A percentile compares a stretch with the other conserved stretches of the same genome.
Evolutionary conservation across 2,797 vertebrate species (phyloP).

Genomic region (Trichosurus vulpecula): DNA sequence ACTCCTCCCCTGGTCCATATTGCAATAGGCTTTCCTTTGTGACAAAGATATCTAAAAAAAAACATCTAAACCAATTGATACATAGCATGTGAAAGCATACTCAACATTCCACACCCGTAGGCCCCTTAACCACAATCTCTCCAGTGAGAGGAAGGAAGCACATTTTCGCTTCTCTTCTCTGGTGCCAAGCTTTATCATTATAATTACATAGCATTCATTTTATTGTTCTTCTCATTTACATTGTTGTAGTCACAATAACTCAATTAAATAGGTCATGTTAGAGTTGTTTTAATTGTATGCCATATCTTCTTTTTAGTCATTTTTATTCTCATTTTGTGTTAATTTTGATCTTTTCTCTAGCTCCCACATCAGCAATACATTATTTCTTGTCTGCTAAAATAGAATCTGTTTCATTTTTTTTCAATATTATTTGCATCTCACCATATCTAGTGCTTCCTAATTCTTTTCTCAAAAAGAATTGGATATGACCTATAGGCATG

Average conservation of each 20-base stretch:
- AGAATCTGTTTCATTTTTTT: not conserved
- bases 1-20: not conserved
- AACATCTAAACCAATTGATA: not conserved
- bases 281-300: not conserved
- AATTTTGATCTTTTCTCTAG: not conserved
- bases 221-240: not conserved
- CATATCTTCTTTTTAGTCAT: not conserved
- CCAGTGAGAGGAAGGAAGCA: not conserved
- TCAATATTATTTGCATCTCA: not conserved
- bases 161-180: not conserved
- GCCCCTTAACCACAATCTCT: not conserved
- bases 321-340: not conserved
- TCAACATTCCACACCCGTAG: not conserved
- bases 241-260: not conserved
- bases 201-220: not conserved
- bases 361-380: not conserved
- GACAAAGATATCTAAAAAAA: not conserved
- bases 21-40: not conserved
- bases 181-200: not conserved
- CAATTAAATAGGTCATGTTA: not conserved
- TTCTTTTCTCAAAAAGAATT: not conserved
- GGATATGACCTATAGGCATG: not conserved
- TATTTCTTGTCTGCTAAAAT: not conserved
- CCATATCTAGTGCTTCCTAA: not conserved
- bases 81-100: not conserved